These are phyloP conservation scores for Epinephelus coioides DNA, from an alignment of 2,797 vertebrate species.

Conservation along the genomic window DNA sequence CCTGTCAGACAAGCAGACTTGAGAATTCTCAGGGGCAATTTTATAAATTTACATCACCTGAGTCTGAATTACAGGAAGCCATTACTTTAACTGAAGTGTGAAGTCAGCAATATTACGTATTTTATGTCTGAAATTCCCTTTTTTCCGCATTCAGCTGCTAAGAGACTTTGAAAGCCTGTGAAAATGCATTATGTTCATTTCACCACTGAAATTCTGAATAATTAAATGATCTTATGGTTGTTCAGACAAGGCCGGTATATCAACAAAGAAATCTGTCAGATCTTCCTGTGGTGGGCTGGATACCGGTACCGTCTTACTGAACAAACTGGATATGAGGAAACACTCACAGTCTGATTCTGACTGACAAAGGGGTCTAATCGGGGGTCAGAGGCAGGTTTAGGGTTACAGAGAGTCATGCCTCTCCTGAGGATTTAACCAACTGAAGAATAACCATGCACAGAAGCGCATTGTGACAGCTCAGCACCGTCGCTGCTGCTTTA, in stretches of 20 bases:
- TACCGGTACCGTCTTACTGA: neutral
- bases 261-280: neutral
- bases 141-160: neutral
- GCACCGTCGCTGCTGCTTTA: constrained; percentile 7
- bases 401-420: constrained; percentile 55
- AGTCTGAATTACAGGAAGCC: neutral
- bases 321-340: neutral
- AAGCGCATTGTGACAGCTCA: constrained; percentile 29
- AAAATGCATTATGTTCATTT: neutral
- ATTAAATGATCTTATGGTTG: neutral
- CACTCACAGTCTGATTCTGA: neutral
- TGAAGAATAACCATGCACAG: constrained; percentile 38
- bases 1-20: neutral
- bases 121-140: neutral
- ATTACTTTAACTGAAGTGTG: neutral
- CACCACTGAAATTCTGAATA: neutral
- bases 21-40: neutral
- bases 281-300: neutral
- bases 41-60: neutral
- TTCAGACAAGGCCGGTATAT: neutral
- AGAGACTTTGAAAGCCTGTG: neutral
- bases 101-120: neutral
- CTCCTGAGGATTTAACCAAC: constrained; percentile 39
- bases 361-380: constrained; percentile 31
- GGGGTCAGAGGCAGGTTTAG: constrained; percentile 54